phyloP scores from a whole-genome alignment of 2,113 vertebrate species.

The Trinectes maculatus region DNA sequence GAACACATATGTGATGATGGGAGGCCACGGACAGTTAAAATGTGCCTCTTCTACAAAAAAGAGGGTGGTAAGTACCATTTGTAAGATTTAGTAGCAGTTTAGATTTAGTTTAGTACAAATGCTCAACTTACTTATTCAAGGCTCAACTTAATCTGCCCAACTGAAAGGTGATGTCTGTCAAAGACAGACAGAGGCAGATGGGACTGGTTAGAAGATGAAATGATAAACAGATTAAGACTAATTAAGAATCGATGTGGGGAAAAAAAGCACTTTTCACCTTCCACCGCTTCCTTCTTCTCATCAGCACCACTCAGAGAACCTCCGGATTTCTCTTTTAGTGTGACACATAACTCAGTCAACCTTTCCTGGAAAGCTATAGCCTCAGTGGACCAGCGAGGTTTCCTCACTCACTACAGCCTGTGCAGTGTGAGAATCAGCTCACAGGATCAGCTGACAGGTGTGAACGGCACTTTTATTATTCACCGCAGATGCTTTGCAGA shows the following conservation, averaged over 20 bases:
- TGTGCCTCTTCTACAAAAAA: slow-evolving; percentile 73
- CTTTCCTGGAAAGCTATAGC: slow-evolving; percentile 75
- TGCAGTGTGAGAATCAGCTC: slow-evolving; percentile 49
- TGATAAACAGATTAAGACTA: too few species aligned
- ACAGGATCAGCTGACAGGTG: slow-evolving; percentile 17
- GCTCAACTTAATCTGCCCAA: too few species aligned
- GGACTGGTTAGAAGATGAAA: too few species aligned
- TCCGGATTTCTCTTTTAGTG: slow-evolving; percentile 32
- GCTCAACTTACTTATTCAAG: too few species aligned
- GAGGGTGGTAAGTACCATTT: slow-evolving; percentile 70
- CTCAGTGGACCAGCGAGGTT: slow-evolving; percentile 58
- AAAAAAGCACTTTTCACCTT: too few species aligned
- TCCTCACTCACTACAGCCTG: slow-evolving; percentile 75
- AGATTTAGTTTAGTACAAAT: too few species aligned
- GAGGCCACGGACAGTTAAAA: slow-evolving; percentile 46
- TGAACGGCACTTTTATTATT: neutral
- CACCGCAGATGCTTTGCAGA: too few species aligned
- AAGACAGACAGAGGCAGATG: too few species aligned
- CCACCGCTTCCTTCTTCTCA: slow-evolving; percentile 8
- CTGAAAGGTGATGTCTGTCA: too few species aligned
- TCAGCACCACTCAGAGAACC: slow-evolving; percentile 69
- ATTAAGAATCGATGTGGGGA: too few species aligned
- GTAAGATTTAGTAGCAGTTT: too few species aligned
- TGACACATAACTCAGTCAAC: slow-evolving; percentile 50
- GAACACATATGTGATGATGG: slow-evolving; percentile 48